A percentile compares a stretch with the other conserved stretches of the same genome.
Evolutionary conservation across 2,888 invertebrate species (phyloP).

Genomic region (Vanessa cardui): DNA sequence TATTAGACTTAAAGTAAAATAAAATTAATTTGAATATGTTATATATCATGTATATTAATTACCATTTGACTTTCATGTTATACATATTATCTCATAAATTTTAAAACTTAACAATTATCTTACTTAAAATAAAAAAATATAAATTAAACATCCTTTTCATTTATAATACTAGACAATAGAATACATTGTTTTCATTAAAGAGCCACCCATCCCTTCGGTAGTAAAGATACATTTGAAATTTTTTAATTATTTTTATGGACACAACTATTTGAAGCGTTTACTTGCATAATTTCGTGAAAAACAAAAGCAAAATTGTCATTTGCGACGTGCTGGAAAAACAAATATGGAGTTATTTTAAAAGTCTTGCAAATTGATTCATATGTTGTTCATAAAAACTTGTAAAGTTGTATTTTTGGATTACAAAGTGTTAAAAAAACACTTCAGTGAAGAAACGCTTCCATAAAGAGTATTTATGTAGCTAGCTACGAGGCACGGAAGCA

Average conservation of each 20-base stretch:
- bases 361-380: not conserved
- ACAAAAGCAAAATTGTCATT: not conserved
- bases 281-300: constrained; percentile 1
- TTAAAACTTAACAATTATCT: not conserved
- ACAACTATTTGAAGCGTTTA: not conserved
- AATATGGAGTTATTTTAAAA: not conserved
- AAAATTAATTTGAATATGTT: too few relatives aligned
- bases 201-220: not conserved
- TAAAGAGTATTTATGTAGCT: constrained; percentile 74
- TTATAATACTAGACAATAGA: constrained; percentile 5
- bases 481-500: constrained; percentile 66
- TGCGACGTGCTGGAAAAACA: not conserved
- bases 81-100: too few relatives aligned
- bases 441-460: constrained; percentile 67
- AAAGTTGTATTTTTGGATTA: constrained; percentile 28
- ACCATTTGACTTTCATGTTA: too few relatives aligned
- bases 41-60: too few relatives aligned
- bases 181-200: constrained; percentile 2
- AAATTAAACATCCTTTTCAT: not conserved
- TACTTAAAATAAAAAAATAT: not conserved
- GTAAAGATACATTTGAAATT: not conserved
- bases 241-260: constrained; percentile 2
- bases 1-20: too few relatives aligned
- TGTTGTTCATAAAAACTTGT: not conserved
- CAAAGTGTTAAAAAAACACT: constrained; percentile 64